Evolutionary conservation across 2,888 invertebrate genomes (phyloP).

Genomic region (Mesorhabditis belari): DNA sequence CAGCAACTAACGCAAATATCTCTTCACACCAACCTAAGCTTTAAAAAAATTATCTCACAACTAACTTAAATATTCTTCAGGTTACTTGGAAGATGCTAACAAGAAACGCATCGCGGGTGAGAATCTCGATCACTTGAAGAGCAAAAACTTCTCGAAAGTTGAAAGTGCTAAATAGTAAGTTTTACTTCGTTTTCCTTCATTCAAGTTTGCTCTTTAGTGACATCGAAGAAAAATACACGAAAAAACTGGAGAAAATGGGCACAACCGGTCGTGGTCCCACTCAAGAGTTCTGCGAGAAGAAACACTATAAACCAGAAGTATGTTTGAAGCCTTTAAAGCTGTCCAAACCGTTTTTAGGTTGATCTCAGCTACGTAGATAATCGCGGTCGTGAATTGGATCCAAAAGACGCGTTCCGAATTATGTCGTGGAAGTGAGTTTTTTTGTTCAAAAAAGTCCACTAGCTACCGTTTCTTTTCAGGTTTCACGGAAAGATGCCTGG

Average conservation of each 20-base stretch:
- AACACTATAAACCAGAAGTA: slow-evolving; percentile 56
- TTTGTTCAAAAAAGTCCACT: not conserved
- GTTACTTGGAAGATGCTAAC: slow-evolving; percentile 29
- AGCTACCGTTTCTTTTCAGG: slow-evolving; percentile 65
- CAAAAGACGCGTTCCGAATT: slow-evolving; percentile 83
- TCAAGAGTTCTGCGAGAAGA: slow-evolving; percentile 46
- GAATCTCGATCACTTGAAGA: slow-evolving; percentile 44
- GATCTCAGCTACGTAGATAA: slow-evolving; percentile 76
- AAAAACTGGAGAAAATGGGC: slow-evolving; percentile 51
- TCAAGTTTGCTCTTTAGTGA: slow-evolving; percentile 28
- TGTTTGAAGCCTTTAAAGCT: slow-evolving; percentile 1
- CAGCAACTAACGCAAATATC: no score
- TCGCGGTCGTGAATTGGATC: slow-evolving; percentile 79
- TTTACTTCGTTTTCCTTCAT: not conserved
- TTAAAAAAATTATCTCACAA: not conserved
- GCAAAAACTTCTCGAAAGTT: slow-evolving; percentile 30
- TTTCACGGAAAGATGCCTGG: slow-evolving; percentile 99
- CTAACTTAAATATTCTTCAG: slow-evolving; percentile 2
- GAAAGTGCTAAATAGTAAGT: slow-evolving; percentile 40
- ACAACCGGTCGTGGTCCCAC: slow-evolving; percentile 46
- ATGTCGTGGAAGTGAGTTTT: slow-evolving; percentile 54
- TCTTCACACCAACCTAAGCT: not conserved
- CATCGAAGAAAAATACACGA: slow-evolving; percentile 52
- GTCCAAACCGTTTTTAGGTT: slow-evolving; percentile 11
- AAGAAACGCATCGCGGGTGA: slow-evolving; percentile 21